A percentile compares a stretch with the other conserved stretches of the same genome.
Evolutionary conservation across 2,797 vertebrate genomes (phyloP).

Genomic region (Loris lydekkerianus): DNA sequence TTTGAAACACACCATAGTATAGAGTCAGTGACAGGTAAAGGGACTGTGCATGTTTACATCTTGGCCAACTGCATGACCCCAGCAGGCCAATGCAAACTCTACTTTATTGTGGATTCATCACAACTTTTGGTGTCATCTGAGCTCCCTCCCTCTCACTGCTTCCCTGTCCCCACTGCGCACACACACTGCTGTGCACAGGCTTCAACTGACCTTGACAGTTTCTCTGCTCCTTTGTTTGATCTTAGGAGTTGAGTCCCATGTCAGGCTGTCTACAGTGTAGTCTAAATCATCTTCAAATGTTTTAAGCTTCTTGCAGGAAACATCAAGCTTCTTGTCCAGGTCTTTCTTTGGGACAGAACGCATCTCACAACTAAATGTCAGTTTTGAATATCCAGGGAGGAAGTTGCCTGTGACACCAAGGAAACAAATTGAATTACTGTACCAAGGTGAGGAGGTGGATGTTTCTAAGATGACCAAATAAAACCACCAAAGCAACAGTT

Average conservation of each 20-base stretch:
- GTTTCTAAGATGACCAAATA: background rate
- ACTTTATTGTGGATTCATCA: background rate
- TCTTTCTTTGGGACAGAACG: conserved; percentile 58
- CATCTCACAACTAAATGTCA: conserved; percentile 87
- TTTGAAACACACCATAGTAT: conserved; percentile 74
- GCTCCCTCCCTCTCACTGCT: background rate
- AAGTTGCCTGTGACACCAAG: conserved; percentile 86
- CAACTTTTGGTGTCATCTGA: background rate
- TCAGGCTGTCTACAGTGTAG: conserved; percentile 72
- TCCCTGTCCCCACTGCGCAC: rapidly evolving
- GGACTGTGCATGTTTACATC: background rate
- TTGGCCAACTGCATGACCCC: background rate
- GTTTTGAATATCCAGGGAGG: conserved; percentile 83
- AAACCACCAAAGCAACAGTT: background rate
- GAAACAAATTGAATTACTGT: background rate
- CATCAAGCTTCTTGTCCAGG: conserved; percentile 78
- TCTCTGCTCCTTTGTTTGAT: conserved; percentile 43
- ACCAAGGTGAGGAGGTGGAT: background rate
- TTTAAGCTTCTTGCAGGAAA: background rate
- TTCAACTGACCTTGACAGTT: conserved; percentile 36
- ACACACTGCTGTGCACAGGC: rapidly evolving
- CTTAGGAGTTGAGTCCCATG: conserved; percentile 81
- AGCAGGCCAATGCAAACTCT: rapidly evolving
- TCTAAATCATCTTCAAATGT: conserved; percentile 35
- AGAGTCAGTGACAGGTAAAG: background rate